Percentiles rank a stretch among this genome's conserved stretches.
phyloP scores from a whole-genome alignment of 2,888 invertebrate genomes.

The Lithophane ornitopus region DNA sequence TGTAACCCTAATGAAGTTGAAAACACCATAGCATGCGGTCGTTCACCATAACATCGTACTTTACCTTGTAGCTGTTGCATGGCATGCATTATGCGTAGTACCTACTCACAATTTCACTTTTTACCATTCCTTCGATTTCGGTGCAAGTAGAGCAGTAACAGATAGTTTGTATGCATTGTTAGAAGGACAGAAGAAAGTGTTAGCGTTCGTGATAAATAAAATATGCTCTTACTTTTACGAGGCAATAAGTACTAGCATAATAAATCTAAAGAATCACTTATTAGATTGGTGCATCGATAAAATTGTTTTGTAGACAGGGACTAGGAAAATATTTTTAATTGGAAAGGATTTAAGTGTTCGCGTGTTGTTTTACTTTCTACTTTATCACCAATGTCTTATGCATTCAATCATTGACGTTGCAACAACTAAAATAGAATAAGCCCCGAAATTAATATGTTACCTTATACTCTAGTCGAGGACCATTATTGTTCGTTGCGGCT shows the following conservation, averaged over 20 bases:
- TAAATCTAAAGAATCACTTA: constrained; percentile 22
- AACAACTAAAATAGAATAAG: not conserved
- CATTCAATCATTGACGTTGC: not conserved
- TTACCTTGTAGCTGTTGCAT: constrained; percentile 62
- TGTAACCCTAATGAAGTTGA: constrained; percentile 43
- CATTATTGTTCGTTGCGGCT: not conserved
- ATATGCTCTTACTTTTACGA: constrained; percentile 48
- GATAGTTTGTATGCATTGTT: constrained; percentile 58
- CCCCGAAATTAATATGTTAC: not conserved
- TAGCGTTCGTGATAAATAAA: constrained; percentile 52
- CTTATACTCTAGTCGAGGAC: not conserved
- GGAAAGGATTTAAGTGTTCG: constrained; percentile 38
- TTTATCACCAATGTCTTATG: constrained; percentile 16
- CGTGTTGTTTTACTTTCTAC: constrained; percentile 53
- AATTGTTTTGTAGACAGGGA: constrained; percentile 28
- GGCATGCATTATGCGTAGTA: constrained; percentile 59
- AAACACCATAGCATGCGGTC: constrained; percentile 49
- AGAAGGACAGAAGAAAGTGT: constrained; percentile 60
- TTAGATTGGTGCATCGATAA: constrained; percentile 41
- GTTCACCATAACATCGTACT: constrained; percentile 52
- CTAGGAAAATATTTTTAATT: constrained; percentile 45
- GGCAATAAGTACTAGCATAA: constrained; percentile 29
- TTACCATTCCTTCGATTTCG: constrained; percentile 62
- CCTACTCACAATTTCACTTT: constrained; percentile 57
- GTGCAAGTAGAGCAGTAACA: constrained; percentile 59